Evolutionary conservation across 2,797 vertebrate genomes (phyloP).

Genomic region (Melanotaenia maccullochi): DNA sequence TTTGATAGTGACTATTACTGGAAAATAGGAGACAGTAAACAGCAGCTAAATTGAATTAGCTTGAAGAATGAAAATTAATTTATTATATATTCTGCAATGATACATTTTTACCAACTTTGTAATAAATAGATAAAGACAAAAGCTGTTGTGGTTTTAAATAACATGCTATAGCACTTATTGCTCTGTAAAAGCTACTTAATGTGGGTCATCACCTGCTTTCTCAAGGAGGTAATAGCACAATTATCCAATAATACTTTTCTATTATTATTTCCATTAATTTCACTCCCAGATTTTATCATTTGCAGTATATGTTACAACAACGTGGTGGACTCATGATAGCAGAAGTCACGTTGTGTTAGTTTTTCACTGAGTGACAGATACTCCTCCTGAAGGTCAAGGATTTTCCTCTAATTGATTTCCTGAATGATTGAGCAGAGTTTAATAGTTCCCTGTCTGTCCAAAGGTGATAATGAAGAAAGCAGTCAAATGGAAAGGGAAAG

Average conservation of each 20-base stretch:
- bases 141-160: not conserved
- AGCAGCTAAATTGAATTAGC: not conserved
- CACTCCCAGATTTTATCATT: conserved; percentile 26
- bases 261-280: not conserved
- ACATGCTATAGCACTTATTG: not conserved
- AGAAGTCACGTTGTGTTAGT: conserved; percentile 13
- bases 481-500: conserved; percentile 32
- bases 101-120: not conserved
- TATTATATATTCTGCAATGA: conserved; percentile 2
- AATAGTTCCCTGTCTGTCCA: conserved; percentile 42
- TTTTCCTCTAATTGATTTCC: conserved; percentile 63
- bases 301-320: conserved; percentile 18
- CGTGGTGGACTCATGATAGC: not conserved
- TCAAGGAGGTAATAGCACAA: not conserved
- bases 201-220: not conserved
- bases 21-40: not conserved
- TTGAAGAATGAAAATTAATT: conserved; percentile 14
- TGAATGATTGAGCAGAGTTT: conserved; percentile 54
- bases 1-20: not conserved
- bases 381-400: conserved; percentile 34
- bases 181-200: not conserved
- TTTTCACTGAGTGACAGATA: conserved; percentile 36
- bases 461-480: conserved; percentile 42
- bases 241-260: not conserved
- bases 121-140: conserved; percentile 7